A percentile compares a stretch with the other conserved stretches of the same genome.
Evolutionary conservation across 2,797 vertebrate genomes (phyloP).

Genomic region (Catharus ustulatus): DNA sequence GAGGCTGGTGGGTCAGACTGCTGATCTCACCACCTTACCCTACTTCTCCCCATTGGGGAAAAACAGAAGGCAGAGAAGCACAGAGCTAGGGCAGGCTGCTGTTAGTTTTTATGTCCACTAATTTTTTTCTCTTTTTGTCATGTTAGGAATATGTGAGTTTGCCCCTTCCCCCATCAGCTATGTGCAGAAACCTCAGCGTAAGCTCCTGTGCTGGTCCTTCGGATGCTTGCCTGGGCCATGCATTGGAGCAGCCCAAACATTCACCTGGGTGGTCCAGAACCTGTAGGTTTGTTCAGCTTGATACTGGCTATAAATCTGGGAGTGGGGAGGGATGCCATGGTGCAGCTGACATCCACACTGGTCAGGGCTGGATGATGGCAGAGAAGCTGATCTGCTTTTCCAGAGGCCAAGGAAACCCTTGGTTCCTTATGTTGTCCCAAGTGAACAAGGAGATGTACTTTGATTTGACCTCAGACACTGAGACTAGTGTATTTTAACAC

Average conservation of each 20-base stretch:
- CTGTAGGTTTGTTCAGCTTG: background rate
- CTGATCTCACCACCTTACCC: background rate
- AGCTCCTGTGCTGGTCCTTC: background rate
- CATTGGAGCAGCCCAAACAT: background rate
- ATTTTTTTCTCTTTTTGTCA: background rate
- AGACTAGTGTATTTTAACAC: background rate
- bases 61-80: background rate
- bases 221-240: background rate
- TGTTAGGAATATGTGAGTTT: background rate
- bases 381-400: background rate
- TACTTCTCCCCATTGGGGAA: background rate
- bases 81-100: background rate
- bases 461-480: background rate
- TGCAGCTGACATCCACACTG: fast-evolving
- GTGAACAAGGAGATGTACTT: background rate
- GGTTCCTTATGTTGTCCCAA: background rate
- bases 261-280: background rate
- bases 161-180: background rate
- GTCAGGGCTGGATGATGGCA: fast-evolving
- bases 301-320: background rate
- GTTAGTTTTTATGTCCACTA: background rate
- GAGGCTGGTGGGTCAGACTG: background rate
- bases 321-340: background rate
- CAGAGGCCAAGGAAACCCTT: background rate
- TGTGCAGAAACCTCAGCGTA: background rate